phyloP scores from a whole-genome alignment of 2,113 vertebrate genomes.

The Laticauda colubrina region DNA sequence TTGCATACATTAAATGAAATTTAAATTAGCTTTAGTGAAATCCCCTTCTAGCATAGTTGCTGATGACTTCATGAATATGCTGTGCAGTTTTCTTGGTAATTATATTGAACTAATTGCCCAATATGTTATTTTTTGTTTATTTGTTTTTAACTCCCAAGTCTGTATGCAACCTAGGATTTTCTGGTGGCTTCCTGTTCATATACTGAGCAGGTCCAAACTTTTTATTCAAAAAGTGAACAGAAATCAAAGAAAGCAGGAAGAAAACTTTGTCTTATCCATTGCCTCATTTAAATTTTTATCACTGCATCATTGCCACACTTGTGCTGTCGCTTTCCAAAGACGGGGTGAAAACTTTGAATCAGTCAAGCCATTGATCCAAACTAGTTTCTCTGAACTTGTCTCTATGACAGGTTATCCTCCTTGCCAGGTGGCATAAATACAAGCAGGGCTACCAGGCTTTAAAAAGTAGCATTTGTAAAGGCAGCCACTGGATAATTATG shows the following conservation, averaged over 20 bases:
- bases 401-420: neutral
- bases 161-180: neutral
- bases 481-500: slow-evolving; percentile 21
- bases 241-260: neutral
- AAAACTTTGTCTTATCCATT: neutral
- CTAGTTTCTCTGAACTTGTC: slow-evolving; percentile 3
- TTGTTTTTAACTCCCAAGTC: neutral
- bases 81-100: neutral
- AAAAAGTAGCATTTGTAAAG: slow-evolving; percentile 21
- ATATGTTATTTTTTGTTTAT: neutral
- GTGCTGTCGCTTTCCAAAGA: neutral
- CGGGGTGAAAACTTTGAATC: neutral
- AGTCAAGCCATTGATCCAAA: neutral
- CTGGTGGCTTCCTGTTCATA: neutral
- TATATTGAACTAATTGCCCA: neutral
- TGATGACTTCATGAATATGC: neutral
- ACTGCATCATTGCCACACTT: slow-evolving; percentile 10
- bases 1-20: neutral
- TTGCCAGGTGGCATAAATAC: slow-evolving; percentile 2
- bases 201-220: neutral
- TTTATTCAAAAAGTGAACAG: neutral
- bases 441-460: neutral
- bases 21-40: neutral
- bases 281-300: neutral
- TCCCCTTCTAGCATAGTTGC: neutral